phyloP scores from a whole-genome alignment of 2,797 vertebrate species.

The Avahi laniger region DNA sequence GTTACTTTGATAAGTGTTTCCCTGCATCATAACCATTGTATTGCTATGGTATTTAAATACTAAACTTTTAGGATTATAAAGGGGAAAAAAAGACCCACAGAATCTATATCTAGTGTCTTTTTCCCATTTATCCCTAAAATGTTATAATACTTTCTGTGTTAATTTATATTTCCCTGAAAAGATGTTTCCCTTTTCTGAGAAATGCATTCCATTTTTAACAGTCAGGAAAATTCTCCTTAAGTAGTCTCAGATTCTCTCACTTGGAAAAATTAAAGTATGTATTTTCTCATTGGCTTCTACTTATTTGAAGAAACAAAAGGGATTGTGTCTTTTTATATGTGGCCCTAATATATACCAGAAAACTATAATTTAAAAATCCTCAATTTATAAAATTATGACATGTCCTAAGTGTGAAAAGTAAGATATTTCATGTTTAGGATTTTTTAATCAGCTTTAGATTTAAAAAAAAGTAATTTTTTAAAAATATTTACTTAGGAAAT shows the following conservation, averaged over 20 bases:
- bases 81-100: background rate
- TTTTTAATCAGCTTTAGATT: background rate
- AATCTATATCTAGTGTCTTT: background rate
- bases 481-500: background rate
- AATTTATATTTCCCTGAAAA: background rate
- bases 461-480: background rate
- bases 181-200: background rate
- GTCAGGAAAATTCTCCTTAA: background rate
- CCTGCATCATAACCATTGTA: background rate
- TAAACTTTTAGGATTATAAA: conserved; percentile 28
- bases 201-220: background rate
- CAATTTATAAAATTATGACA: background rate
- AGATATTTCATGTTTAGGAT: background rate
- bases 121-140: background rate
- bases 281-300: conserved; percentile 1
- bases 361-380: conserved; percentile 33
- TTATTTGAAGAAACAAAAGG: background rate
- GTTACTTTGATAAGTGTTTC: background rate
- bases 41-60: conserved; percentile 20
- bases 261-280: background rate
- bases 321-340: background rate
- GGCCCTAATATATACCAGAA: background rate
- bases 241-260: background rate
- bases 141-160: background rate
- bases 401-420: background rate